Evolutionary conservation across 2,888 invertebrate species (phyloP).

Genomic region (Parnassius apollo): DNA sequence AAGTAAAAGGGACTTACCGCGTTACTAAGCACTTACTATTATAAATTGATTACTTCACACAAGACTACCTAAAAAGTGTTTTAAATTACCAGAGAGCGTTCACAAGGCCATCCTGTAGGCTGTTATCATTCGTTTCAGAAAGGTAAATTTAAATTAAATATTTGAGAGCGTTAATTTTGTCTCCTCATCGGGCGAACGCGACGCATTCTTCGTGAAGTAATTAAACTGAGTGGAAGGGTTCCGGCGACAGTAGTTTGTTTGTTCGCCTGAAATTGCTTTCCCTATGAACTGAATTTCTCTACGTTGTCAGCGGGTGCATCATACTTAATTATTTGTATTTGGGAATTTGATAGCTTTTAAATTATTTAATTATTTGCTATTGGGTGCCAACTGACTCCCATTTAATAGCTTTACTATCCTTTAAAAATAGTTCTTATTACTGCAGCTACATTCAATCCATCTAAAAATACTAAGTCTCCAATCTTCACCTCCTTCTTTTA

Average conservation of each 20-base stretch:
- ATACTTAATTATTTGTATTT: constrained; percentile 45
- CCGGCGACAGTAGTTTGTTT: constrained; percentile 78
- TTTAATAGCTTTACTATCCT: too few species aligned
- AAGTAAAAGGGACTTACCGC: constrained; percentile 64
- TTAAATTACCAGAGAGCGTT: constrained; percentile 50
- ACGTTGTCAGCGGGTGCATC: constrained; percentile 54
- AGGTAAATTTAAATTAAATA: constrained; percentile 80
- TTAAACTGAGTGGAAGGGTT: constrained; percentile 81
- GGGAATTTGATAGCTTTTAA: constrained; percentile 8
- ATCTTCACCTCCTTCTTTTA: too few species aligned
- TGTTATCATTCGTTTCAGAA: constrained; percentile 78
- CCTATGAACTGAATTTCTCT: constrained; percentile 72
- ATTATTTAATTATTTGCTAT: neutral
- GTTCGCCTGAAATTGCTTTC: constrained; percentile 78
- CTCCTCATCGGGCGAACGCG: constrained; percentile 79
- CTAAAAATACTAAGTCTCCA: too few species aligned
- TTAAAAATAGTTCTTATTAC: too few species aligned
- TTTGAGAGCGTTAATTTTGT: constrained; percentile 81
- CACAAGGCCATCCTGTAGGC: constrained; percentile 56
- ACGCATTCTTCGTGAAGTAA: constrained; percentile 82
- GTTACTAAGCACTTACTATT: constrained; percentile 61
- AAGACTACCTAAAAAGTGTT: constrained; percentile 48
- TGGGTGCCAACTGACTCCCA: too few species aligned
- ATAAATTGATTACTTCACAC: constrained; percentile 67
- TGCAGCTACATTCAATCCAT: too few species aligned